Base-by-base conservation (phyloP, 37 sponge, comb jelly and placozoan species). In the Haliclona indistincta region DNA sequence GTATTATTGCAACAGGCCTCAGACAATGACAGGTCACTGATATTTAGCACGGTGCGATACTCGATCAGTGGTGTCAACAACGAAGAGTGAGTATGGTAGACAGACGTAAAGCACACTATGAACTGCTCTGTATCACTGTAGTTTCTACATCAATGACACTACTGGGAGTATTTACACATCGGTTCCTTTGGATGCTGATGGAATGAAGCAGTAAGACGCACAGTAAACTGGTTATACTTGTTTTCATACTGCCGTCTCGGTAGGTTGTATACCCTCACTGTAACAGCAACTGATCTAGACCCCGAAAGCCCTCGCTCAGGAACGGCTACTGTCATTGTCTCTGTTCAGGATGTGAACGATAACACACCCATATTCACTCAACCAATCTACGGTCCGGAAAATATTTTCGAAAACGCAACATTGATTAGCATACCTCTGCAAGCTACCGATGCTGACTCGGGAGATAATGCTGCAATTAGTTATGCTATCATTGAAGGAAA, bases 401-500 rank as follows among this genome's bases (percentile, higher is more conserved):
- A 63, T 49, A 63, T 60, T 5, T 11, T 85, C 34, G 33, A 15
- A 1, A 13, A 55, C 41, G 38, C 25, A 1, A 30, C 68, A 2
- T 43, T 20, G 11, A 3, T 3, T 6, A 43, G 34, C 5, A 25
- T 70, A 17, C 8, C 33, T 23, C 45, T 85, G 6, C n/a, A 37
- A 15, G 86, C 86, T 6, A 39, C 56, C 13, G 79, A 72, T 33
- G 13, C n/a, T 11, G 79, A 85, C 45, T 30, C 37, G 3, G 79
- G 79, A 0, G 25, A 41, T 1, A 78, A 73, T 34, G 60, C 38
- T 0, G 63, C 38, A 0, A 53, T 85, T 19, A 20, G 8, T 7
- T 85, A 78, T 56, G 44, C 4, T 7, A 78, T 85, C 19, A 4
- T 55, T 6, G 45, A 38, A 29, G 79, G 79, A 8, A 85, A 78